These are phyloP conservation scores for Xiphorhynchus erythropygius DNA, from an alignment of 2,797 vertebrate species.

Conservation along the genomic window DNA sequence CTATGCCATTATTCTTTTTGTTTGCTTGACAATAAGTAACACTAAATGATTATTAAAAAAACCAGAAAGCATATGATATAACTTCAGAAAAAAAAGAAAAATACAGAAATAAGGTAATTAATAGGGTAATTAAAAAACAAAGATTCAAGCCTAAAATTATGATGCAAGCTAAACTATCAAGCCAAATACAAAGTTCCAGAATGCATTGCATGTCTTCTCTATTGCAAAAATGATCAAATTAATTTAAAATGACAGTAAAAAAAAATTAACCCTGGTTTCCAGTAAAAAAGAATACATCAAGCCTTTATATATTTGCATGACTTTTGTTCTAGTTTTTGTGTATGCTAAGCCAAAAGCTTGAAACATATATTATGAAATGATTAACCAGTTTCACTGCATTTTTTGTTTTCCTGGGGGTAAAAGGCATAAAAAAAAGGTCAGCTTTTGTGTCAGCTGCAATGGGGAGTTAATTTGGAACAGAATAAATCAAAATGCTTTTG, in stretches of 20 bases:
- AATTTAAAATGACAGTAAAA: conserved; percentile 31
- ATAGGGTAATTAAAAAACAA: background rate
- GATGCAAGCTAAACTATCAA: background rate
- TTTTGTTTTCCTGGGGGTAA: conserved; percentile 57
- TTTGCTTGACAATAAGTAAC: background rate
- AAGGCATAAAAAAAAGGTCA: conserved; percentile 44
- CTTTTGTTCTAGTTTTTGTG: conserved; percentile 20
- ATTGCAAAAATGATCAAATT: background rate
- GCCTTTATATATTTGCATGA: conserved; percentile 12
- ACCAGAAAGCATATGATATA: background rate
- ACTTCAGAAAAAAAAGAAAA: background rate
- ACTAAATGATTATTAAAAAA: background rate
- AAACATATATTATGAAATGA: conserved; percentile 4
- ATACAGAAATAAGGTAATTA: background rate
- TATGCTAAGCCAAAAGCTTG: conserved; percentile 11
- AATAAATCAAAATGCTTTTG: conserved; percentile 57
- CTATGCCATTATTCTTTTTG: background rate
- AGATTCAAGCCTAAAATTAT: background rate
- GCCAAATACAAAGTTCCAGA: background rate
- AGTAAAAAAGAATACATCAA: background rate
- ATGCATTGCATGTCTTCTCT: background rate
- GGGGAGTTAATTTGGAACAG: conserved; percentile 33
- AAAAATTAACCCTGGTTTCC: conserved; percentile 6
- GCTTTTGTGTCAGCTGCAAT: conserved; percentile 33
- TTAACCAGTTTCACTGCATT: conserved; percentile 24